Percentiles rank a stretch among this genome's conserved stretches.
These are phyloP conservation scores for Acronicta aceris DNA, from an alignment of 2,888 invertebrate species.

Conservation along the genomic window DNA sequence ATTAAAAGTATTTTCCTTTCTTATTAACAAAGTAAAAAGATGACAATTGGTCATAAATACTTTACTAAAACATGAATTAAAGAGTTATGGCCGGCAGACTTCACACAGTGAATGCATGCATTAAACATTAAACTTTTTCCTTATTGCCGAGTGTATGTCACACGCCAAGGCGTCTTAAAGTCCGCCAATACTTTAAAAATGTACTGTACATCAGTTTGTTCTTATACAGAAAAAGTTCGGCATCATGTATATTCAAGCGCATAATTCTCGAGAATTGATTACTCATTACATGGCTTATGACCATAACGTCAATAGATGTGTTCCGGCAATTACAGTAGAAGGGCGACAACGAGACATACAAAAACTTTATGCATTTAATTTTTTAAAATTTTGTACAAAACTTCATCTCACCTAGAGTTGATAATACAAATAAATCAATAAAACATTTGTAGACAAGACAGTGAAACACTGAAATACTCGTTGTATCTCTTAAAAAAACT, in stretches of 20 bases:
- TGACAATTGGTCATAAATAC: background rate
- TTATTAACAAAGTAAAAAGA: background rate
- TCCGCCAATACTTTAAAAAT: background rate
- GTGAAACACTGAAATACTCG: no score
- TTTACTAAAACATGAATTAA: conserved; percentile 1
- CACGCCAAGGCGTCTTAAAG: conserved; percentile 10
- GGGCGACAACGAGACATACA: conserved; percentile 26
- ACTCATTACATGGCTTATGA: conserved; percentile 24
- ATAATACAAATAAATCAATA: no score
- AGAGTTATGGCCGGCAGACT: background rate
- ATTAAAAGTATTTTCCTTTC: background rate
- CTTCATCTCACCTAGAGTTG: no score
- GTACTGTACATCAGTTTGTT: background rate
- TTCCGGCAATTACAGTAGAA: conserved; percentile 26
- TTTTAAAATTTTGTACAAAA: background rate
- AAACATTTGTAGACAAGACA: no score
- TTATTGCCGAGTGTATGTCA: background rate
- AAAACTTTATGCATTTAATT: conserved; percentile 14
- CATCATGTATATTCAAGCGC: conserved; percentile 22
- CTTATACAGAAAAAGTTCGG: conserved; percentile 16
- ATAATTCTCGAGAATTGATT: conserved; percentile 36
- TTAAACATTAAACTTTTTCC: conserved; percentile 15
- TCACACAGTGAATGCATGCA: background rate
- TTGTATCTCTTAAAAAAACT: no score
- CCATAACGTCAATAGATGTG: conserved; percentile 7